Conservation (phyloP, 92 coral and sea anemone species). For the Heteractis magnifica region DNA sequence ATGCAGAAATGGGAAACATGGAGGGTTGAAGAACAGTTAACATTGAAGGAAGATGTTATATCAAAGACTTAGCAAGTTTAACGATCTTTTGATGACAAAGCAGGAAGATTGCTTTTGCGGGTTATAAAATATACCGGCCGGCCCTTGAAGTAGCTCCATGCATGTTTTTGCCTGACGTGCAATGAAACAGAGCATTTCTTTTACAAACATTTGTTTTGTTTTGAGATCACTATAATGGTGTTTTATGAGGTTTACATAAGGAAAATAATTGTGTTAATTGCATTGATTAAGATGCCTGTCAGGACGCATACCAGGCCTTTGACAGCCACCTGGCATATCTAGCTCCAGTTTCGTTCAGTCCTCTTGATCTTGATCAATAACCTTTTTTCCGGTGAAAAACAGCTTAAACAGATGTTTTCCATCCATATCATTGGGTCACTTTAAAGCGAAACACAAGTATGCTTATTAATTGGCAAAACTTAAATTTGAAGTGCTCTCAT, state of each 20-base stretch:
- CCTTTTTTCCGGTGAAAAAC: background rate
- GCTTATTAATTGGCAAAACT: no score
- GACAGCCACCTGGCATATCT: background rate
- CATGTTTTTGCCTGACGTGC: background rate
- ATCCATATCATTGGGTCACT: background rate
- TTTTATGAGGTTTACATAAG: conserved; percentile 12
- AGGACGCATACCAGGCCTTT: background rate
- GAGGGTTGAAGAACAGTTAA: background rate
- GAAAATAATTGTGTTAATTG: conserved; percentile 8
- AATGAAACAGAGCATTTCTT: background rate
- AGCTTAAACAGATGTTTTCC: conserved; percentile 4
- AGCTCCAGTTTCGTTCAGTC: background rate
- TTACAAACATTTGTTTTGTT: background rate
- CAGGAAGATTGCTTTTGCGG: background rate
- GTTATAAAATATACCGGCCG: background rate
- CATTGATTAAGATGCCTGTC: background rate
- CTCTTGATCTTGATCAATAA: background rate
- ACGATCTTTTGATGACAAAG: background rate
- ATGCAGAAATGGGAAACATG: background rate
- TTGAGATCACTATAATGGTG: background rate
- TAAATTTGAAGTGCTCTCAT: no score
- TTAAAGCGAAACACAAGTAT: background rate
- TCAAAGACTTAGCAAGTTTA: no score
- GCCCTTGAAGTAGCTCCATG: no score
- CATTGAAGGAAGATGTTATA: no score